A percentile compares a stretch with the other conserved stretches of the same genome.
phyloP scores from a whole-genome alignment of 1,140 invertebrate species.

The Nephila pilipes region DNA sequence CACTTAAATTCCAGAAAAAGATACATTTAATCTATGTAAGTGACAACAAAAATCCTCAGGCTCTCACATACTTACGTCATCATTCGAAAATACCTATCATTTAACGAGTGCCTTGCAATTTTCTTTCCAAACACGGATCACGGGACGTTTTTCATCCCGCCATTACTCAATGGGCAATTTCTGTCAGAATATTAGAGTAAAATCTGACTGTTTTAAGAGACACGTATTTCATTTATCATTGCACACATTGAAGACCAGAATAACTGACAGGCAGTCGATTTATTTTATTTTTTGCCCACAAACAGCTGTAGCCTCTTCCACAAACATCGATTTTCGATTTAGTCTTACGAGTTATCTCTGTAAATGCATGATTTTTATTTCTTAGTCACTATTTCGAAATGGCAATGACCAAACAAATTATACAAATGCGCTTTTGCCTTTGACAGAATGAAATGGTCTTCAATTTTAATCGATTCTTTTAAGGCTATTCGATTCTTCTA shows the following conservation, averaged over 20 bases:
- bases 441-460: neutral
- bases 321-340: constrained; percentile 15
- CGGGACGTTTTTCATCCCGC: neutral
- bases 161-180: neutral
- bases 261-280: constrained; percentile 16
- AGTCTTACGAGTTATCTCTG: neutral
- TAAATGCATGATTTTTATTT: neutral
- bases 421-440: neutral
- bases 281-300: neutral
- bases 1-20: neutral
- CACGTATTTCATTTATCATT: constrained; percentile 5
- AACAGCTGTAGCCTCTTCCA: neutral
- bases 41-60: no score
- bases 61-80: neutral
- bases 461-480: neutral
- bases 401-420: neutral
- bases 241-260: neutral
- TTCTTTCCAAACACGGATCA: neutral
- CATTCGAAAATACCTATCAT: neutral
- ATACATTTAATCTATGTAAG: neutral
- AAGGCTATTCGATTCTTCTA: neutral
- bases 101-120: neutral
- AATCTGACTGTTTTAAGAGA: neutral
- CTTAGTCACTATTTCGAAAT: neutral
- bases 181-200: neutral